phyloP scores from a whole-genome alignment of 2,113 vertebrate genomes.

The Petromus typicus region DNA sequence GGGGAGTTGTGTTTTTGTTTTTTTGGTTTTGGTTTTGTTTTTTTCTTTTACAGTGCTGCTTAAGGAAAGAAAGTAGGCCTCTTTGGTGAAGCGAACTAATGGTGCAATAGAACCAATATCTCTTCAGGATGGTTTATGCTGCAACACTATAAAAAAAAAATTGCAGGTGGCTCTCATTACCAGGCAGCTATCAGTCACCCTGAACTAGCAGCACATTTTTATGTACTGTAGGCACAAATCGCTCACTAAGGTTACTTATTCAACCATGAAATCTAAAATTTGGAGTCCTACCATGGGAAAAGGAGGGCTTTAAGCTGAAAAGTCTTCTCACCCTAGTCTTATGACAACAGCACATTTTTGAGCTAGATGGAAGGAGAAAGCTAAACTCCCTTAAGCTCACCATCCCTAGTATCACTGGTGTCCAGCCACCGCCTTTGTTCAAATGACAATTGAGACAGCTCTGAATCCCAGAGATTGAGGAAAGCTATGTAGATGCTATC shows the following conservation, averaged over 20 bases:
- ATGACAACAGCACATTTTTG: conserved; percentile 44
- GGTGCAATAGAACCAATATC: conserved; percentile 74
- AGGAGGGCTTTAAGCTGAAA: conserved; percentile 33
- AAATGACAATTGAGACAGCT: not conserved
- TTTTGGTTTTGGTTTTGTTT: too few relatives aligned
- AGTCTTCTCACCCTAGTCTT: not conserved
- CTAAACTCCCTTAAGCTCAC: not conserved
- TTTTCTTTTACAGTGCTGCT: conserved; percentile 63
- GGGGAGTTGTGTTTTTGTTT: too few relatives aligned
- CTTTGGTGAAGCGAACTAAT: conserved; percentile 53
- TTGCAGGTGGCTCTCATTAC: conserved; percentile 78
- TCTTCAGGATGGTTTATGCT: conserved; percentile 77
- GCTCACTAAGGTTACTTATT: conserved; percentile 73
- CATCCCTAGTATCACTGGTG: not conserved
- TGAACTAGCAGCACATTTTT: conserved; percentile 82
- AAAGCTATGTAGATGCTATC: conserved; percentile 53
- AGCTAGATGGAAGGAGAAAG: not conserved
- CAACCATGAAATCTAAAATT: conserved; percentile 78
- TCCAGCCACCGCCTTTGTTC: not conserved
- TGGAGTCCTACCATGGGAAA: conserved; percentile 62
- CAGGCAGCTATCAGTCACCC: conserved; percentile 76
- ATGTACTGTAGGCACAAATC: conserved; percentile 70
- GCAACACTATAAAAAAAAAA: conserved; percentile 76
- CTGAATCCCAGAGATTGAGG: not conserved
- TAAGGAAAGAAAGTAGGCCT: conserved; percentile 32